Percentiles rank a stretch among this genome's conserved stretches.
Conservation (phyloP, 2,888 invertebrate species). For the Pycnomerus fuliginosus region DNA sequence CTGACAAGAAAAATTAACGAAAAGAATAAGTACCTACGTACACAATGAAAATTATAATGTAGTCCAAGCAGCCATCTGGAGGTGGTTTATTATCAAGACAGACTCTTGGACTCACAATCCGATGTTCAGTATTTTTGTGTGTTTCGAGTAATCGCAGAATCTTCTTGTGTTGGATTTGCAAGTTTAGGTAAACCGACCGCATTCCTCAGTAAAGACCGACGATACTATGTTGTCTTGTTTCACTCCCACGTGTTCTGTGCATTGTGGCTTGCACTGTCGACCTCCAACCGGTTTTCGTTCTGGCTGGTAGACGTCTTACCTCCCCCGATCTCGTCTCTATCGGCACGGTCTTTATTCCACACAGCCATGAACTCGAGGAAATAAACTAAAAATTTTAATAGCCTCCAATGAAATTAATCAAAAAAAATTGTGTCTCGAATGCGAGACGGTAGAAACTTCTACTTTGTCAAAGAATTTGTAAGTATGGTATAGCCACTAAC, state of each 20-base stretch:
- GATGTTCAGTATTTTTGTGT: constrained; percentile 32
- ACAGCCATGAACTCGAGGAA: constrained; percentile 10
- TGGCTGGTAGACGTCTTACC: constrained; percentile 31
- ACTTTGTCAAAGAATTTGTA: no score
- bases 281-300: constrained; percentile 43
- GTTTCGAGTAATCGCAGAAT: constrained; percentile 33
- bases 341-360: constrained; percentile 15
- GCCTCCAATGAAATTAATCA: no score
- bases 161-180: constrained; percentile 37
- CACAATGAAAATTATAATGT: no score
- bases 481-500: no score
- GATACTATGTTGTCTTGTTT: constrained; percentile 22
- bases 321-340: constrained; percentile 25
- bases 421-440: no score
- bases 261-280: constrained; percentile 36
- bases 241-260: constrained; percentile 35
- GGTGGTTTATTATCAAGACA: no score
- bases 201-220: constrained; percentile 37
- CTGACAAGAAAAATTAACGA: no score
- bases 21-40: no score
- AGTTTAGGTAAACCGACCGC: constrained; percentile 39
- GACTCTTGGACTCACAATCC: constrained; percentile 27
- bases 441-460: no score
- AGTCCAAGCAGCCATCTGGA: no score
- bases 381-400: no score